Evolutionary conservation across 1,140 invertebrate genomes (phyloP).

Genomic region (Solenopsis invicta): DNA sequence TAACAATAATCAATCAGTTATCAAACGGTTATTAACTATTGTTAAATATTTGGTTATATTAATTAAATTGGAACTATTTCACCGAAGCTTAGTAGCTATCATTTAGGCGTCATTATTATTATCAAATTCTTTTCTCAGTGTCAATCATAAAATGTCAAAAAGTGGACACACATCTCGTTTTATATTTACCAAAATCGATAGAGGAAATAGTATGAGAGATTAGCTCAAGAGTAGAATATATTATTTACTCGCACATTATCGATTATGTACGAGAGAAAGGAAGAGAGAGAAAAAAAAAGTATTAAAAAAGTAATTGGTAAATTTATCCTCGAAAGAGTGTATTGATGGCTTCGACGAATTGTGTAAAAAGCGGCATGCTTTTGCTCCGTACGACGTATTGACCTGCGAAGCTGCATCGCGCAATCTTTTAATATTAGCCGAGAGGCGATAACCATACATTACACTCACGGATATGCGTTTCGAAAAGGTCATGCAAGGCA

Average conservation of each 20-base stretch:
- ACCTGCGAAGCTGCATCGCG: slow-evolving; percentile 32
- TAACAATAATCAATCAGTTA: no score
- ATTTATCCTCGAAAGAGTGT: slow-evolving; percentile 6
- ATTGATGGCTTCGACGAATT: neutral
- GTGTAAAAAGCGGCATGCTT: slow-evolving; percentile 34
- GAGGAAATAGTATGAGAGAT: neutral
- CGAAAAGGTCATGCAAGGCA: slow-evolving; percentile 64
- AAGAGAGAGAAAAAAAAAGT: neutral
- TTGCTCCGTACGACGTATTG: slow-evolving; percentile 37
- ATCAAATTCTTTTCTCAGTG: no score
- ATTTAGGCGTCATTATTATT: no score
- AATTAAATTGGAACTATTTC: no score
- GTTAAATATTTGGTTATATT: no score
- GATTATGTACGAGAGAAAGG: neutral
- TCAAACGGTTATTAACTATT: no score
- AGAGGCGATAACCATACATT: slow-evolving; percentile 67
- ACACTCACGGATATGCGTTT: slow-evolving; percentile 51
- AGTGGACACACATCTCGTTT: neutral
- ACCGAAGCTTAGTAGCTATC: no score
- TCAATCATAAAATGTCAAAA: neutral
- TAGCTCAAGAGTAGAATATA: neutral
- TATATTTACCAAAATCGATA: neutral
- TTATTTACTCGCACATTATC: neutral
- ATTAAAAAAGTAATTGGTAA: neutral
- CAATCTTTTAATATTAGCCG: slow-evolving; percentile 61